These are phyloP conservation scores for Drosophila lacicola DNA, from an alignment of 2,888 invertebrate species.

Conservation along the genomic window DNA sequence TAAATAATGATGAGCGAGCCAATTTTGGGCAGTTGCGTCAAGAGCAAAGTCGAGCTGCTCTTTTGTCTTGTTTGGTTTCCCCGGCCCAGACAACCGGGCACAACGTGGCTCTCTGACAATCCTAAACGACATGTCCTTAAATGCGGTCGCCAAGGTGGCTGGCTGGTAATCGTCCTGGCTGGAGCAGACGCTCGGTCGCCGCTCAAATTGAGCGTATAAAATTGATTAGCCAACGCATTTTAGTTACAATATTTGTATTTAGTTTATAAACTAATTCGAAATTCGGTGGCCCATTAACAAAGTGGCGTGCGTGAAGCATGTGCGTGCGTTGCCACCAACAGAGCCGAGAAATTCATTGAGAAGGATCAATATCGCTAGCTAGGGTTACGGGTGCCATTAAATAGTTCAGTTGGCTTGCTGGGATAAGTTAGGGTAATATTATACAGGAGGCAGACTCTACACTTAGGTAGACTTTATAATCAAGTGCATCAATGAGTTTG, in stretches of 20 bases:
- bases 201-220: constrained; percentile 74
- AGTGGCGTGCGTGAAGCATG: constrained; percentile 57
- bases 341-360: constrained; percentile 53
- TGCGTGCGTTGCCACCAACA: constrained; percentile 47
- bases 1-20: constrained; percentile 79
- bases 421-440: neutral
- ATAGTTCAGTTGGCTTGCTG: constrained; percentile 19
- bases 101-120: constrained; percentile 43
- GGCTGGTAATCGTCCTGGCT: constrained; percentile 17
- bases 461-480: neutral
- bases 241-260: constrained; percentile 70
- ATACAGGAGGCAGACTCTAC: no score
- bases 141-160: constrained; percentile 74
- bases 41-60: constrained; percentile 54
- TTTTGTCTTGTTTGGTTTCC: constrained; percentile 53
- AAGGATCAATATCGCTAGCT: neutral
- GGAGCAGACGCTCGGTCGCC: constrained; percentile 72
- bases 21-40: constrained; percentile 76
- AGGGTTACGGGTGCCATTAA: neutral
- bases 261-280: constrained; percentile 73
- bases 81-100: constrained; percentile 42
- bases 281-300: constrained; percentile 50
- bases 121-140: constrained; percentile 48
- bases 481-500: neutral
- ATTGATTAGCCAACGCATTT: constrained; percentile 78